Conservation (phyloP, 1,140 invertebrate genomes). For the Diuraphis noxia region DNA sequence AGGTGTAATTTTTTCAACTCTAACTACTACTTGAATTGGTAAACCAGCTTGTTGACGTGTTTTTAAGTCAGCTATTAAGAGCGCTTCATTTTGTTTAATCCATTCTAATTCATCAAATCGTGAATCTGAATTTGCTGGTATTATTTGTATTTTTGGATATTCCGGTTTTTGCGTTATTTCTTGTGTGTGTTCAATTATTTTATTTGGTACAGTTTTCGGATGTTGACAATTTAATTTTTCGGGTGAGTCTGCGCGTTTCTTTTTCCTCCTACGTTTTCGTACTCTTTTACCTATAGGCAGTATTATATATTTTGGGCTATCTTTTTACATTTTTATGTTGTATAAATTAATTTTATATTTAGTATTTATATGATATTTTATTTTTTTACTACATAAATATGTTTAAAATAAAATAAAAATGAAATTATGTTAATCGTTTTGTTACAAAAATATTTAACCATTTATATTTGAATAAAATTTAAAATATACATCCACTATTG, state of each 20-base stretch:
- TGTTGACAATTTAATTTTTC: neutral
- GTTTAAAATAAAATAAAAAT: neutral
- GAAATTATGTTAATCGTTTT: neutral
- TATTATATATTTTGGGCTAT: neutral
- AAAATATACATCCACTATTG: neutral
- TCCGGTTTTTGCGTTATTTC: neutral
- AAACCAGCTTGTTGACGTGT: slow-evolving; percentile 37
- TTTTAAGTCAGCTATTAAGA: slow-evolving; percentile 38
- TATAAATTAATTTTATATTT: neutral
- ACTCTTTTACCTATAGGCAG: slow-evolving; percentile 48
- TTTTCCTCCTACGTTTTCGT: slow-evolving; percentile 49
- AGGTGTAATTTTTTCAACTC: slow-evolving; percentile 39
- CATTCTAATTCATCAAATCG: slow-evolving; percentile 33
- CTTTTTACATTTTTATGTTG: neutral
- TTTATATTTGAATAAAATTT: neutral
- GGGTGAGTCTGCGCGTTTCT: slow-evolving; percentile 11
- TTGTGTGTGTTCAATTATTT: neutral
- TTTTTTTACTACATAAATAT: neutral
- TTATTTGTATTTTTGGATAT: slow-evolving; percentile 28
- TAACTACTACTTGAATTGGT: slow-evolving; percentile 30
- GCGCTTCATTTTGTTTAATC: slow-evolving; percentile 37
- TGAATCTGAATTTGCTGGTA: neutral
- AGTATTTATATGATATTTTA: neutral
- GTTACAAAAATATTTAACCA: neutral
- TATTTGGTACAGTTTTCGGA: neutral